phyloP scores from a whole-genome alignment of 2,888 invertebrate genomes.

The Erebia ligea region DNA sequence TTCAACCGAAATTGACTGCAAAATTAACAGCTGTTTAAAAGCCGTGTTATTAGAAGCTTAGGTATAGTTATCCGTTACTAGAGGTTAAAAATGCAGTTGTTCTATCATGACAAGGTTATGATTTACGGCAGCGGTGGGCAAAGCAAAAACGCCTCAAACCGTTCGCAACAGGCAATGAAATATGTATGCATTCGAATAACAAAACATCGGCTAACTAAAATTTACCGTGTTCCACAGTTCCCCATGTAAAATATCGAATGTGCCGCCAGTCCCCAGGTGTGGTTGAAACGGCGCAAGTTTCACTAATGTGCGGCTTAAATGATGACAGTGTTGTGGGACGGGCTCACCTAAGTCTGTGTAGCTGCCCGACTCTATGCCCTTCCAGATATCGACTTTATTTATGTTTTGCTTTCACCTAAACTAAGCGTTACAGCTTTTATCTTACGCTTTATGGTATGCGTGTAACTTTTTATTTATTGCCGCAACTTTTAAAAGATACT shows the following conservation, averaged over 20 bases:
- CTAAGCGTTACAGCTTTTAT: slow-evolving; percentile 37
- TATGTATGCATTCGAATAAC: slow-evolving; percentile 36
- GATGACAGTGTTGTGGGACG: slow-evolving; percentile 72
- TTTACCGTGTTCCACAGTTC: slow-evolving; percentile 66
- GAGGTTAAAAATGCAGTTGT: slow-evolving; percentile 24
- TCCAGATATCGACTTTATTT: slow-evolving; percentile 44
- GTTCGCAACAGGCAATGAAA: slow-evolving; percentile 38
- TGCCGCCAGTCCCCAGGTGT: slow-evolving; percentile 69
- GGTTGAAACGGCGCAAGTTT: slow-evolving; percentile 77
- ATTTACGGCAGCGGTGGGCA: slow-evolving; percentile 35
- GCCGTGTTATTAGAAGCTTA: too few relatives aligned
- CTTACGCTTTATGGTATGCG: slow-evolving; percentile 37
- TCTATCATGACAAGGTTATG: slow-evolving; percentile 38
- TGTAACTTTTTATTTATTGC: slow-evolving; percentile 40
- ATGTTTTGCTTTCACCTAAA: slow-evolving; percentile 37
- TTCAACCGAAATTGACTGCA: too few relatives aligned
- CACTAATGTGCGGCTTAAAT: slow-evolving; percentile 80
- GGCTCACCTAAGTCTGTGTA: slow-evolving; percentile 53
- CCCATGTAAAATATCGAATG: slow-evolving; percentile 72
- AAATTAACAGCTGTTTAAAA: too few relatives aligned
- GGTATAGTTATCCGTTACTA: not conserved
- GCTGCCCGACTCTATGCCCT: slow-evolving; percentile 41
- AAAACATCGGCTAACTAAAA: slow-evolving; percentile 51
- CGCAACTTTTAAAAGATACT: slow-evolving; percentile 38
- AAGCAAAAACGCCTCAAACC: slow-evolving; percentile 39